Conservation (phyloP, 2,888 invertebrate genomes). For the Nemoura dubitans region DNA sequence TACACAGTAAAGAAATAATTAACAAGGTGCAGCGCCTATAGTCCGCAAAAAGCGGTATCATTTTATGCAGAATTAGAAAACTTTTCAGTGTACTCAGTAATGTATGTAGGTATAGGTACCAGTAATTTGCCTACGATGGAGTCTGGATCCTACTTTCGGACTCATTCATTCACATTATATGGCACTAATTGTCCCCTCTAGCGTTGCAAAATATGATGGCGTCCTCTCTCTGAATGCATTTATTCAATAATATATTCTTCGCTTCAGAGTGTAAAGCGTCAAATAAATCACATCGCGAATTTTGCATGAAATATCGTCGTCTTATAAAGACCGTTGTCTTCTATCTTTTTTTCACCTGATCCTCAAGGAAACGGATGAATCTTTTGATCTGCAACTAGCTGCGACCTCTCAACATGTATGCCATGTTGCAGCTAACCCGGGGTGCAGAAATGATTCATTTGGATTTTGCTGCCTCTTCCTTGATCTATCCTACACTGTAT, state of each 20-base stretch:
- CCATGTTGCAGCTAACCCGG: background rate
- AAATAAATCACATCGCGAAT: background rate
- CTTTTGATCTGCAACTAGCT: slow-evolving; percentile 24
- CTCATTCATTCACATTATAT: background rate
- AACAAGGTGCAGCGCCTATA: background rate
- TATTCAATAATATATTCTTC: background rate
- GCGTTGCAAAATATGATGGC: background rate
- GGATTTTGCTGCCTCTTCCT: background rate
- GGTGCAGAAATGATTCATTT: background rate
- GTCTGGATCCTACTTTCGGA: background rate
- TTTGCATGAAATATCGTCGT: background rate
- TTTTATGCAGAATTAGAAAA: background rate
- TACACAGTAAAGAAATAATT: background rate
- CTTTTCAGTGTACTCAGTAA: background rate
- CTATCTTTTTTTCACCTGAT: slow-evolving; percentile 20
- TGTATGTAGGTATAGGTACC: no score
- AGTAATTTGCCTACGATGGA: background rate
- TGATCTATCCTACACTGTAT: background rate
- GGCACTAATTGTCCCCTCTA: background rate
- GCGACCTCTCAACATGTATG: background rate
- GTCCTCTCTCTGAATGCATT: background rate
- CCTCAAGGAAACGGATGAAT: slow-evolving; percentile 2
- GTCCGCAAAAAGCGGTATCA: background rate
- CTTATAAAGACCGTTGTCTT: background rate
- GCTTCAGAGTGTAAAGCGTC: background rate